phyloP scores from a whole-genome alignment of 2,888 invertebrate genomes.

The Tenodera sinensis region DNA sequence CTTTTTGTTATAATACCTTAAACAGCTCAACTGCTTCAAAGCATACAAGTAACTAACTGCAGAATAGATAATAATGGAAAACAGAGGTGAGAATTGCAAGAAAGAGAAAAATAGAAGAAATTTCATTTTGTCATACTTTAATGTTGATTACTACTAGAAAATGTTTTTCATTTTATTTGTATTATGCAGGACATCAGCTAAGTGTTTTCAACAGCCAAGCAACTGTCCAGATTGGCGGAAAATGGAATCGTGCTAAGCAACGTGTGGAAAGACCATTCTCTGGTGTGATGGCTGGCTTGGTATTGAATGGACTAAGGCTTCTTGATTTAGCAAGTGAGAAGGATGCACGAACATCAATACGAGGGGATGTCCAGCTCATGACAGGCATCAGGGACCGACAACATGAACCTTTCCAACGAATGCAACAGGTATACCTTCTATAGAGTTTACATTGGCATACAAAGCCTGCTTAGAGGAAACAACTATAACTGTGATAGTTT shows the following conservation, averaged over 20 bases:
- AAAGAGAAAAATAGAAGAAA: no score
- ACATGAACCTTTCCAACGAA: slow-evolving; percentile 62
- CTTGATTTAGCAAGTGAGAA: slow-evolving; percentile 82
- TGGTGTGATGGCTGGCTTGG: slow-evolving; percentile 86
- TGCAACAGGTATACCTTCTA: slow-evolving; percentile 68
- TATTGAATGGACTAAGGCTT: slow-evolving; percentile 79
- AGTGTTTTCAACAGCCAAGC: slow-evolving; percentile 91
- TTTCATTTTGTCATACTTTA: no score
- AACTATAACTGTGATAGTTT: no score
- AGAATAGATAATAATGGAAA: no score
- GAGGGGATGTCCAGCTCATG: slow-evolving; percentile 80
- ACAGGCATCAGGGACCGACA: slow-evolving; percentile 53
- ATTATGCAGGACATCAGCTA: slow-evolving; percentile 68
- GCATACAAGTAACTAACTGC: no score
- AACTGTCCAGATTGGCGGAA: slow-evolving; percentile 83
- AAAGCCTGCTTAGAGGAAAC: no score
- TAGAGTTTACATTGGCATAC: no score
- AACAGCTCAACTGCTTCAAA: no score
- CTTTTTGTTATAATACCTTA: no score
- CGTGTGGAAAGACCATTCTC: slow-evolving; percentile 75
- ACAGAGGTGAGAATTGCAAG: no score
- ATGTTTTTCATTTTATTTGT: neutral
- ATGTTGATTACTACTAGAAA: neutral
- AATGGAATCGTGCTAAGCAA: slow-evolving; percentile 65
- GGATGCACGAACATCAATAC: slow-evolving; percentile 69